Conservation (phyloP, 2,797 vertebrate genomes). For the Vespertilio murinus region DNA sequence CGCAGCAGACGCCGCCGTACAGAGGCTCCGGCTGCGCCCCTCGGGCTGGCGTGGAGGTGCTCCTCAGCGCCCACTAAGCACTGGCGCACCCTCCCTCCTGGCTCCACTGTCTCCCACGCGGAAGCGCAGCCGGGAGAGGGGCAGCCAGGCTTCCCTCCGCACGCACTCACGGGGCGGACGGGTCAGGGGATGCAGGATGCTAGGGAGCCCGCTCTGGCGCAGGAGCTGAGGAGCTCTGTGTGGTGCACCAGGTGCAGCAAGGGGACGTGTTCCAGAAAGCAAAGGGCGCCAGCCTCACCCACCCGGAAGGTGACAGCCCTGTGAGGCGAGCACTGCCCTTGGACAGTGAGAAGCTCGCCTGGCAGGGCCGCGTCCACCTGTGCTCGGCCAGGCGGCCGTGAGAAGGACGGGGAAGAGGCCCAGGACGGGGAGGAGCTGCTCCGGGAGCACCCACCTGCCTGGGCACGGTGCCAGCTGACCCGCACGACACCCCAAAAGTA, state of each 20-base stretch:
- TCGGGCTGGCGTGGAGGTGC: background rate
- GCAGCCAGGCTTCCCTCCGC: background rate
- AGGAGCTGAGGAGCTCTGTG: background rate
- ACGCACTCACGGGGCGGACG: background rate
- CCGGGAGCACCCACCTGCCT: too few species aligned
- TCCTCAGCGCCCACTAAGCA: background rate
- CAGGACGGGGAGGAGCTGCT: too few species aligned
- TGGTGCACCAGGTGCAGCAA: background rate
- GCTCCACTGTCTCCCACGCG: background rate
- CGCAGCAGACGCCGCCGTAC: background rate
- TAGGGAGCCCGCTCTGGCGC: background rate
- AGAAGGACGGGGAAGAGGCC: background rate
- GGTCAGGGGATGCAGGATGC: rapidly evolving
- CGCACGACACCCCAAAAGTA: background rate
- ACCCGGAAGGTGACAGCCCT: background rate
- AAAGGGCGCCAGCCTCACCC: background rate
- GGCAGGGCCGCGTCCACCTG: background rate
- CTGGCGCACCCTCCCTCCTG: background rate
- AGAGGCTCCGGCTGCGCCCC: background rate
- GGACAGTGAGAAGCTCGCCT: background rate
- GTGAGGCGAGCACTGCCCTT: background rate
- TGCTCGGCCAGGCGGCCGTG: background rate
- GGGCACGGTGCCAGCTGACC: background rate
- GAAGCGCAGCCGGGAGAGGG: background rate
- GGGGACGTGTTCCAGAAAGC: background rate